Percentiles rank a stretch among this genome's conserved stretches.
These are phyloP conservation scores for Zaprionus gabonicus DNA, from an alignment of 1,140 invertebrate species.

Conservation along the genomic window DNA sequence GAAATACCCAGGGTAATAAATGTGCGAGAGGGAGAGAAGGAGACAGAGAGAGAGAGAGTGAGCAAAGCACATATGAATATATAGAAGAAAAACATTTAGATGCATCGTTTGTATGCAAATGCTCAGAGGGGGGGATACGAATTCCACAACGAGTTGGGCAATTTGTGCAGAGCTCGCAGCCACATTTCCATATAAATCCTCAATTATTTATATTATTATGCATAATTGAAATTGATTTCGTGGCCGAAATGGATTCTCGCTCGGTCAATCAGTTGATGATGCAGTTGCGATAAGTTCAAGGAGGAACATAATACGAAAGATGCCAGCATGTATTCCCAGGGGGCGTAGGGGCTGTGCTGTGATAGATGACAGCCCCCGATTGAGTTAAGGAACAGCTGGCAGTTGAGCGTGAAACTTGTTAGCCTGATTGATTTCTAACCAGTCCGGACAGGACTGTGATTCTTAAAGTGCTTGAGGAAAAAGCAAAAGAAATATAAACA, in stretches of 20 bases:
- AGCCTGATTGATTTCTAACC: conserved; percentile 54
- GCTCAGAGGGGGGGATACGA: background rate
- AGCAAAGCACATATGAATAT: conserved; percentile 5
- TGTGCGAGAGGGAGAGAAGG: background rate
- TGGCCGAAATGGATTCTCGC: conserved; percentile 10
- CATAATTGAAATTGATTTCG: conserved; percentile 53
- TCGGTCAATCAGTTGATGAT: conserved; percentile 11
- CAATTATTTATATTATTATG: conserved; percentile 45
- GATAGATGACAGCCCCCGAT: conserved; percentile 52
- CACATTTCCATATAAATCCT: conserved; percentile 47
- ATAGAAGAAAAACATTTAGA: conserved; percentile 22
- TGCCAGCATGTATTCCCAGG: background rate
- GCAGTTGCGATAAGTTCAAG: conserved; percentile 8
- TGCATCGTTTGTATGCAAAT: conserved; percentile 53
- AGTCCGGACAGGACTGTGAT: background rate
- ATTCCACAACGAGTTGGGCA: conserved; percentile 15
- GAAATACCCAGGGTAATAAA: conserved; percentile 47
- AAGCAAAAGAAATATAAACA: background rate
- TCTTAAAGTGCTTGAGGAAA: background rate
- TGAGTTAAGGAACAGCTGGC: conserved; percentile 40
- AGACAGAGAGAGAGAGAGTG: background rate
- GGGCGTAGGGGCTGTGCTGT: background rate
- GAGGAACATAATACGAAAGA: background rate
- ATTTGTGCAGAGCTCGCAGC: conserved; percentile 39
- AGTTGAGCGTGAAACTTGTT: conserved; percentile 50